Percentiles rank a stretch among this genome's conserved stretches.
Evolutionary conservation across 2,113 vertebrate species (phyloP).

Genomic region (Percina caprodes): DNA sequence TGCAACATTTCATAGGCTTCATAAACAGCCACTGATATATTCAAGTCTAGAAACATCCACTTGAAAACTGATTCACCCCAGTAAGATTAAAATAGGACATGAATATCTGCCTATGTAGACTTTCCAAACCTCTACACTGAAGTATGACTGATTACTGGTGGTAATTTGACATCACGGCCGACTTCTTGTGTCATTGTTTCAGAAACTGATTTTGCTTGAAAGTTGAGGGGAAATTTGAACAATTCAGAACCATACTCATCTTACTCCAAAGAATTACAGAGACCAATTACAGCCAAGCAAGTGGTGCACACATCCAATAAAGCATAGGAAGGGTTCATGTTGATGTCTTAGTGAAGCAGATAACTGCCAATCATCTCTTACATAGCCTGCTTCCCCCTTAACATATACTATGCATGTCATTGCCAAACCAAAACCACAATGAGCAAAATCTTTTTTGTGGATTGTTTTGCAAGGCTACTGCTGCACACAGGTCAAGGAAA

Average conservation of each 20-base stretch:
- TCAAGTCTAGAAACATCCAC: not conserved
- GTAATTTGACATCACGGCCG: not conserved
- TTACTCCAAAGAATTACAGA: conserved; percentile 20
- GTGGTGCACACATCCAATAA: not conserved
- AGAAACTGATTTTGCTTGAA: not conserved
- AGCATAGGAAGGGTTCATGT: not conserved
- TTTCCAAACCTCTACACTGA: not conserved
- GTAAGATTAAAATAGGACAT: not conserved
- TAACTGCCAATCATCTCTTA: conserved; percentile 4
- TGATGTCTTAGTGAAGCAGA: conserved; percentile 18
- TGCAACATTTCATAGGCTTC: too few species aligned
- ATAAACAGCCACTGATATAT: too few species aligned
- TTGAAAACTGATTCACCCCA: not conserved
- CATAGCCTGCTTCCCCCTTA: not conserved
- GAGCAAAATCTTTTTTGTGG: conserved; percentile 3
- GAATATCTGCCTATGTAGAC: not conserved
- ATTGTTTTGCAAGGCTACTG: conserved; percentile 33
- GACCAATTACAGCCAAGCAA: not conserved
- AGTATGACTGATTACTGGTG: not conserved
- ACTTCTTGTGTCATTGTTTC: not conserved
- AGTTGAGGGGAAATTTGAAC: not conserved
- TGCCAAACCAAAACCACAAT: conserved; percentile 7
- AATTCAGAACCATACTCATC: conserved; percentile 22
- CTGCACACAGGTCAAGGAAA: not conserved
- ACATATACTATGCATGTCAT: not conserved